Evolutionary conservation across 2,797 vertebrate species (phyloP), one percentile per base, ranked within the genome.

Genomic region (Labeo calbasu): DNA sequence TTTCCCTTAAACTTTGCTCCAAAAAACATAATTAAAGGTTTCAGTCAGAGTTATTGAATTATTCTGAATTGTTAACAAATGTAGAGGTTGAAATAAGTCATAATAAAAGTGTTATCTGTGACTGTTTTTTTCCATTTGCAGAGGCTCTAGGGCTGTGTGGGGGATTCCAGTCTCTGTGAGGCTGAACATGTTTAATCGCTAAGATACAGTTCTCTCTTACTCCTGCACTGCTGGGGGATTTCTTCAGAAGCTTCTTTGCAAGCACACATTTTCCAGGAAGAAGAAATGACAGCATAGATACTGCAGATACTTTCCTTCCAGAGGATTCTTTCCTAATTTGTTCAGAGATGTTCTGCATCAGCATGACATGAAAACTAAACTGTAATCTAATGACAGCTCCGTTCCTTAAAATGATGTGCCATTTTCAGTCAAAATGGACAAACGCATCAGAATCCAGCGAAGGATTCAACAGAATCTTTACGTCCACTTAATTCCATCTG

Each of bases 141-240:
- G 25, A 81, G 48, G 57, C 65, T 59, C 57, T 53, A 69, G 50
- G 40, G 61, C 12, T 68, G 5, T 59, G 32, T 23, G 81, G 70
- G 75, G 28, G 75, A 78, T 83, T 83, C 40, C 70, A 59, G 66
- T 28, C 77, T 83, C 59, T 9, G 14, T 71, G 61, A 25, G 72
- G 40, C 50, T 80, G 36, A 68, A 68, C 70, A 50, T 80, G 82
- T 76, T 86, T 76, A 23, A 83, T 75, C 51, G 50, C 8, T 68
- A 51, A 25, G 68, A 78, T 32, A 79, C 76, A 80, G 23, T 53
- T 28, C 50, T 50, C 55, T 68, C 61, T 53, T 32, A 79, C 71
- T 83, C 85, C 75, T 83, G 25, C 50, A 59, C 69, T 73, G 14
- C 32, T 75, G 36, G 75, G 68, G 76, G 57, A 83, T 72, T 83